Evolutionary conservation across 2,113 vertebrate genomes (phyloP).

Genomic region (Spea multiplicata): DNA sequence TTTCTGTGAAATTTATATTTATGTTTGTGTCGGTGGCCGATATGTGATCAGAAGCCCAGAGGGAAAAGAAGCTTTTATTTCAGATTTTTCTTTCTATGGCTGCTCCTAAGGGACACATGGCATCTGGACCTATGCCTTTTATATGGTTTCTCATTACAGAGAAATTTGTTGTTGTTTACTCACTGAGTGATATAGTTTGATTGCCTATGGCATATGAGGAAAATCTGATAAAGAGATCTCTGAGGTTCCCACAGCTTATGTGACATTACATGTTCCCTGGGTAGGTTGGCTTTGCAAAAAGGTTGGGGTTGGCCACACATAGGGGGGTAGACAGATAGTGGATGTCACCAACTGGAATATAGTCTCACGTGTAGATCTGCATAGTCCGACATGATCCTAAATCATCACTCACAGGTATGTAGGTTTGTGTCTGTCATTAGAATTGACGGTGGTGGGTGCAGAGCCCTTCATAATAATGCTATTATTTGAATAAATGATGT

Average conservation of each 20-base stretch:
- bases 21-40: constrained; percentile 80
- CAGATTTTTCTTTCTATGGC: constrained; percentile 18
- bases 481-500: not conserved
- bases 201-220: no score
- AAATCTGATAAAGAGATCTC: no score
- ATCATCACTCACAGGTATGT: not conserved
- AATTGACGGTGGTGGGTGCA: not conserved
- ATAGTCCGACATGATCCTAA: not conserved
- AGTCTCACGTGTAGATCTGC: not conserved
- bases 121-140: constrained; percentile 15
- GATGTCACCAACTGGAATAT: not conserved
- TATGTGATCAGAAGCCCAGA: constrained; percentile 45
- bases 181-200: no score
- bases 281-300: no score
- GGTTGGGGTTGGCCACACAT: no score
- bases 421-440: not conserved
- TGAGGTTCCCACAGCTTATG: no score
- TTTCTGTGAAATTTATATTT: constrained; percentile 81
- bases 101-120: constrained; percentile 15
- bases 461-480: not conserved
- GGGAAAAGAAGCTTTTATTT: constrained; percentile 34
- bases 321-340: no score
- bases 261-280: no score
- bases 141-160: not conserved
- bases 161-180: not conserved